Evolutionary conservation across 1,140 invertebrate genomes (phyloP), one percentile per base, ranked within the genome.

Genomic region (Brachystomella parvula): DNA sequence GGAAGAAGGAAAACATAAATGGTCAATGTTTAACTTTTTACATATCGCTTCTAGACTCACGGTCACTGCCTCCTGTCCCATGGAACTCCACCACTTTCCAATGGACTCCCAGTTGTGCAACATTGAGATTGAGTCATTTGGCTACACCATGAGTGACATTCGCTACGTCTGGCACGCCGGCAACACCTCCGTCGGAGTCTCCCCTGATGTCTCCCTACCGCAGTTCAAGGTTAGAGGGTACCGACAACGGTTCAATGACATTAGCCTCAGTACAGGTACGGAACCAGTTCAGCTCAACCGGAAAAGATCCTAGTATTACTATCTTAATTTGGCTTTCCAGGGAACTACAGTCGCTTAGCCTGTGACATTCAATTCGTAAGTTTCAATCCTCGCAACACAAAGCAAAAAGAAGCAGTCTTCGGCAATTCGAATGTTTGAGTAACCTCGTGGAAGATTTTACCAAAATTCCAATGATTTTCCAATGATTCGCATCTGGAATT

Each of bases 281-380:
- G n/a, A n/a, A n/a, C n/a, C n/a, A n/a, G n/a, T n/a, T n/a, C n/a
- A n/a, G n/a, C n/a, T n/a, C n/a, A n/a, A n/a, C n/a, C n/a, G n/a
- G n/a, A n/a, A n/a, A n/a, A n/a, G n/a, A n/a, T n/a, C n/a, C n/a
- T n/a, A n/a, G n/a, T n/a, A n/a, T n/a, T n/a, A n/a, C n/a, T n/a
- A n/a, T n/a, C n/a, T n/a, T n/a, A n/a, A n/a, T n/a, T n/a, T n/a
- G n/a, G 33, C 29, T 31, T n/a, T 59, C 12, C 75, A 96, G 94
- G 95, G 82, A 96, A 98, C 82, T 98, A 98, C 82, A 97, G 94
- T 74, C 86, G 95, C 75, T 82, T 98, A 83, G 90, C 93, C 64
- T 94, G 92, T 81, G 93, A 96, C 82, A 95, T 98, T 78, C 92
- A 95, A 80, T 95, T 98, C 81, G 92, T 94, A 65, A 87, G n/a